phyloP scores from a whole-genome alignment of 2,113 vertebrate species.

The Ginglymostoma cirratum region DNA sequence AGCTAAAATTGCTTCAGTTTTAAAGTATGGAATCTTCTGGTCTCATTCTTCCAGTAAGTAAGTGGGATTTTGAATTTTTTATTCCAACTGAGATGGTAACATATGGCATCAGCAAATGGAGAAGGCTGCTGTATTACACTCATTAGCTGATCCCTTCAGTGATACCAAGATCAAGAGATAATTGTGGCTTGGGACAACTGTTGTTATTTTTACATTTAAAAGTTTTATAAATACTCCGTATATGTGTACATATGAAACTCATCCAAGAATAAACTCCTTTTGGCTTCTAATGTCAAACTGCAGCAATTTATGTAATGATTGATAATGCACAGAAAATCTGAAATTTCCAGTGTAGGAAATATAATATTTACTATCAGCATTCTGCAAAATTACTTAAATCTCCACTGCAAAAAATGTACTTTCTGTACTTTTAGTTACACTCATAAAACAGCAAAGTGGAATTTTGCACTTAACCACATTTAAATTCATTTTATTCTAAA shows the following conservation, averaged over 20 bases:
- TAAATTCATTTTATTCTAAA: background rate
- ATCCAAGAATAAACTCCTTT: background rate
- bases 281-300: background rate
- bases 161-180: background rate
- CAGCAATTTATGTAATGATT: background rate
- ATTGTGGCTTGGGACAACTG: background rate
- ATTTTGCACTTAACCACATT: background rate
- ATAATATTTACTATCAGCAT: background rate
- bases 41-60: no score
- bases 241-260: background rate
- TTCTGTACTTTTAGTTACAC: background rate
- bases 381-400: background rate
- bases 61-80: no score
- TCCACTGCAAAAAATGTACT: background rate
- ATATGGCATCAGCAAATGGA: background rate
- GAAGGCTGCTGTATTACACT: background rate
- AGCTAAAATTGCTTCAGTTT: no score
- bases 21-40: no score
- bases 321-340: background rate
- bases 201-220: background rate
- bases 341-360: background rate
- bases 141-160: background rate
- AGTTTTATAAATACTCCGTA: background rate
- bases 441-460: background rate
- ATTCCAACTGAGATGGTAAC: no score